These are phyloP conservation scores for Andrena bicolor DNA, from an alignment of 2,888 invertebrate genomes.

Conservation along the genomic window DNA sequence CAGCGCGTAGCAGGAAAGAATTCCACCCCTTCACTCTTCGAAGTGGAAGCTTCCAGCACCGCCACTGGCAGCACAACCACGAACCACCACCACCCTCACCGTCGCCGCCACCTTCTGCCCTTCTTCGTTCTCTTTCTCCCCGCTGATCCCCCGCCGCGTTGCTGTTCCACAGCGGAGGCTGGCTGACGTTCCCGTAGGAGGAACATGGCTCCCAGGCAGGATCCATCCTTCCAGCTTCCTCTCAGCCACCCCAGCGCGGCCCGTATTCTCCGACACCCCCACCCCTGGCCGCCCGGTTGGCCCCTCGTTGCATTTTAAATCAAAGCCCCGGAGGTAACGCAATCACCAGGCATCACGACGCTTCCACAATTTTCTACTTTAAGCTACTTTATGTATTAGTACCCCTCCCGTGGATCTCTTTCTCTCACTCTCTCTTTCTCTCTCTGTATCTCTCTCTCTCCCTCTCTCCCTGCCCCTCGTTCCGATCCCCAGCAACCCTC, in stretches of 20 bases:
- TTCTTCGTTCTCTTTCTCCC: slow-evolving; percentile 65
- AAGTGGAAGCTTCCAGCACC: slow-evolving; percentile 58
- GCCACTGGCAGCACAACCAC: slow-evolving; percentile 31
- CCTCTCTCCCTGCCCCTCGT: slow-evolving; percentile 20
- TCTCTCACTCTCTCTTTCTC: slow-evolving; percentile 31
- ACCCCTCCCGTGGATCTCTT: slow-evolving; percentile 64
- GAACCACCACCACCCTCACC: slow-evolving; percentile 27
- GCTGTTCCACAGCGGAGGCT: slow-evolving; percentile 46
- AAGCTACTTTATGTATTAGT: slow-evolving; percentile 85
- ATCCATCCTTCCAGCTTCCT: slow-evolving; percentile 70
- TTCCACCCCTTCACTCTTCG: slow-evolving; percentile 52
- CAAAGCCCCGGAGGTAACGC: slow-evolving; percentile 85
- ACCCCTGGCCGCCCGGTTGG: slow-evolving; percentile 63
- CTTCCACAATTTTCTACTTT: slow-evolving; percentile 86
- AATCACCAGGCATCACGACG: slow-evolving; percentile 85
- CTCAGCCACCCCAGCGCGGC: slow-evolving; percentile 43
- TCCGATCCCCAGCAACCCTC: slow-evolving; percentile 27
- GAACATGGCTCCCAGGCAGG: slow-evolving; percentile 75
- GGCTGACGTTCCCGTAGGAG: slow-evolving; percentile 70
- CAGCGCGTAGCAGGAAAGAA: slow-evolving; percentile 67
- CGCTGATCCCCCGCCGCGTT: slow-evolving; percentile 8
- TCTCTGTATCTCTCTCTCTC: slow-evolving; percentile 2
- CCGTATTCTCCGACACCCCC: slow-evolving; percentile 68
- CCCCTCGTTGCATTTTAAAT: slow-evolving; percentile 85
- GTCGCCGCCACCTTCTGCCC: slow-evolving; percentile 57